phyloP scores from a whole-genome alignment of 1,140 invertebrate species.

The Antheraea pernyi region DNA sequence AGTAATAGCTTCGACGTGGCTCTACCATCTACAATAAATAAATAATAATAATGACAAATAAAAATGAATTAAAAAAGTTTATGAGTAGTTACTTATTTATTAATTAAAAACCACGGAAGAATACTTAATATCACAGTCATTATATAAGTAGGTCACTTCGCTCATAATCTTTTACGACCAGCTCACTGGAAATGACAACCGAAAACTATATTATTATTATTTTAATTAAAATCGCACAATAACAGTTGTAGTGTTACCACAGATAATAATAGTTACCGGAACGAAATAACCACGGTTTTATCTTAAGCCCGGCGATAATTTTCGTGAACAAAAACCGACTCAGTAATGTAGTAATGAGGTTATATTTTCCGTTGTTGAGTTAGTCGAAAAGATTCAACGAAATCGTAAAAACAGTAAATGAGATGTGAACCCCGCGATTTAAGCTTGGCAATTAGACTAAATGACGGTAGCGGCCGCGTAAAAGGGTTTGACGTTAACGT shows the following conservation, averaged over 20 bases:
- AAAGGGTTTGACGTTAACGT: slow-evolving; percentile 22
- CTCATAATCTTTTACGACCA: background rate
- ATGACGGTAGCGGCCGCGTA: slow-evolving; percentile 27
- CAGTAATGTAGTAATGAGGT: background rate
- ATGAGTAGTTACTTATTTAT: no score
- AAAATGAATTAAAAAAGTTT: no score
- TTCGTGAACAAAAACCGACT: slow-evolving; percentile 2
- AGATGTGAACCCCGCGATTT: slow-evolving; percentile 46
- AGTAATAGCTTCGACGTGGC: no score
- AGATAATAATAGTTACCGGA: background rate
- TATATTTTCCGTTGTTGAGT: background rate
- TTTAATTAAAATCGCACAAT: slow-evolving; percentile 1
- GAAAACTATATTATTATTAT: slow-evolving; percentile 3
- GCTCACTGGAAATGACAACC: background rate
- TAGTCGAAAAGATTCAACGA: slow-evolving; percentile 11
- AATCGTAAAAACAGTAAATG: slow-evolving; percentile 44
- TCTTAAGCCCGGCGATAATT: background rate
- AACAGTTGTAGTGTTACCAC: background rate
- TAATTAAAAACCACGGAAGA: background rate
- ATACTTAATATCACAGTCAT: background rate
- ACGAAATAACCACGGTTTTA: background rate
- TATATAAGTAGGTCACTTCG: background rate
- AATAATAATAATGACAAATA: no score
- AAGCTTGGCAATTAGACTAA: slow-evolving; percentile 41
- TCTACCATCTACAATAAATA: no score